phyloP scores from a whole-genome alignment of 2,888 invertebrate genomes.

The Rugalucina vietnamica region DNA sequence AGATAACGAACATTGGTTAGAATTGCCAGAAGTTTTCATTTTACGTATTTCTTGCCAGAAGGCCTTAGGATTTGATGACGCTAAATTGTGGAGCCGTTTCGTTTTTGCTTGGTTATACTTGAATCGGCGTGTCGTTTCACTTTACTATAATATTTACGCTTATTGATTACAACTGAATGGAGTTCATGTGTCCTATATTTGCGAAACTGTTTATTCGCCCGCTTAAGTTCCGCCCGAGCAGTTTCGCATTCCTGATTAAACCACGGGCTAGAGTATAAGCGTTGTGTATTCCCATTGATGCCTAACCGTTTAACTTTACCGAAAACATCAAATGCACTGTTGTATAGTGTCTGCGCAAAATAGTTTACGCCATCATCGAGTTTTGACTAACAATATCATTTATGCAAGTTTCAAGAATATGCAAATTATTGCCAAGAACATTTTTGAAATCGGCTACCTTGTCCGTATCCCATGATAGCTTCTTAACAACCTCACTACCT shows the following conservation, averaged over 20 bases:
- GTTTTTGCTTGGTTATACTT: conserved; percentile 9
- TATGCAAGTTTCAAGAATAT: background rate
- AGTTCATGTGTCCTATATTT: background rate
- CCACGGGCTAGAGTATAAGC: conserved; percentile 2
- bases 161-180: background rate
- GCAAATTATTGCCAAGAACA: background rate
- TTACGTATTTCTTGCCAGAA: conserved; percentile 13
- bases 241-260: conserved; percentile 5
- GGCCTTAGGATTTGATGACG: background rate
- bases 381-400: background rate
- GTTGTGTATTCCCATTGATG: background rate
- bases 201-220: conserved; percentile 13
- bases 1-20: background rate
- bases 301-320: background rate
- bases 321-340: background rate
- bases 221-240: conserved; percentile 2
- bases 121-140: conserved; percentile 4
- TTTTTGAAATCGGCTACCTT: background rate
- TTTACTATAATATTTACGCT: conserved; percentile 6
- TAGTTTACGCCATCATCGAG: background rate
- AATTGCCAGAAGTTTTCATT: background rate
- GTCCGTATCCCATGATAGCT: background rate
- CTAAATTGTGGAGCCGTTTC: conserved; percentile 5
- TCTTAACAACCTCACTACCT: background rate
- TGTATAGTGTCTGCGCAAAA: background rate